These are phyloP conservation scores for Argynnis bischoffii DNA, from an alignment of 2,888 invertebrate genomes.

Conservation along the genomic window DNA sequence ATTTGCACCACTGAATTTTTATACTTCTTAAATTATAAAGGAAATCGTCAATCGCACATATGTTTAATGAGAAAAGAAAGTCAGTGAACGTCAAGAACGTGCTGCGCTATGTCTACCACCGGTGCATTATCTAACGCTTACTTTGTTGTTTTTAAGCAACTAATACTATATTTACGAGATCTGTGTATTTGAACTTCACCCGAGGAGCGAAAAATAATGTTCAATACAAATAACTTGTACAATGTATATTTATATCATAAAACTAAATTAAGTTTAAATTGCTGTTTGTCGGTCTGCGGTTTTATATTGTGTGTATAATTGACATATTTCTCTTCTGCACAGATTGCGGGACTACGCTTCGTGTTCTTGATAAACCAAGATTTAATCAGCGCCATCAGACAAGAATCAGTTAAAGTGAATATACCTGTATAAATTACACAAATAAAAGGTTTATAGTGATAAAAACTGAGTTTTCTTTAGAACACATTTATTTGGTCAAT, in stretches of 20 bases:
- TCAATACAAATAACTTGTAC: too few relatives aligned
- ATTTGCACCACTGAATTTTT: too few relatives aligned
- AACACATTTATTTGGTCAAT: conserved; percentile 83
- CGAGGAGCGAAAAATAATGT: too few relatives aligned
- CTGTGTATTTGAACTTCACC: too few relatives aligned
- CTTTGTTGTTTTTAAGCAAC: too few relatives aligned
- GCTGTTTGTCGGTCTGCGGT: neutral
- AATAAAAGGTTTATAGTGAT: conserved; percentile 44
- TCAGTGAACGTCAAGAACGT: too few relatives aligned
- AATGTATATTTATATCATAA: neutral
- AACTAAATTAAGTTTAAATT: neutral
- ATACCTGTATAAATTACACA: conserved; percentile 64
- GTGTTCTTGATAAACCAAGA: conserved; percentile 97
- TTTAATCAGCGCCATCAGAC: conserved; percentile 92
- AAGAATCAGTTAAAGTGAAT: conserved; percentile 92
- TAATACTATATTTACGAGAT: too few relatives aligned
- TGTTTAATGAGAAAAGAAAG: too few relatives aligned
- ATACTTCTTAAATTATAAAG: too few relatives aligned
- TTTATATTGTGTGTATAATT: neutral
- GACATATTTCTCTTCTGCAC: conserved; percentile 50
- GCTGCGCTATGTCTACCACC: too few relatives aligned
- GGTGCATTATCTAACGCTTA: too few relatives aligned
- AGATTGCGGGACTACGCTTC: conserved; percentile 95
- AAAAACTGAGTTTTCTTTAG: conserved; percentile 61
- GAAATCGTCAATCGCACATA: too few relatives aligned